These are phyloP conservation scores for Oreortyx pictus DNA, from an alignment of 2,797 vertebrate genomes.

Conservation along the genomic window DNA sequence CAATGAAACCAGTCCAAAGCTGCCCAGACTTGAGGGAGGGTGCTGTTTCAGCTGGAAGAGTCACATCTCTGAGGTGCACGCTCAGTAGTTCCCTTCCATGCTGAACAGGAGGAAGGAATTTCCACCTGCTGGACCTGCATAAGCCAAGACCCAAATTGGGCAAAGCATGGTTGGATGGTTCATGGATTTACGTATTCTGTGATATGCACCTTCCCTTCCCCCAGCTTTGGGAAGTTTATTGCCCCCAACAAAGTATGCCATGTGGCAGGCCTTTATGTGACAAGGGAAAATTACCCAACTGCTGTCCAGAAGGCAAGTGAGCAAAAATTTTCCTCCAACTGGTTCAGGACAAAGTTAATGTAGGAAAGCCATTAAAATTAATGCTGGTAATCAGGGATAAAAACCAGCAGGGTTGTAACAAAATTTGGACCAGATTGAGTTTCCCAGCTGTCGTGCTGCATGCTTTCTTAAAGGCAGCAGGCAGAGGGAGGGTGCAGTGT, in stretches of 20 bases:
- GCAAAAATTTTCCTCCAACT: conserved; percentile 53
- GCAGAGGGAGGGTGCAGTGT: not conserved
- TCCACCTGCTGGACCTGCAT: not conserved
- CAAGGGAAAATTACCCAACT: conserved; percentile 58
- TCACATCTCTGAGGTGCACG: not conserved
- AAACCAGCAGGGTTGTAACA: conserved; percentile 56
- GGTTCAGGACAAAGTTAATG: conserved; percentile 53
- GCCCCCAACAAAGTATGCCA: not conserved
- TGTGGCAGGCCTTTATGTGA: not conserved
- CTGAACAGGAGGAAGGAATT: not conserved
- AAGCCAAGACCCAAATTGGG: not conserved
- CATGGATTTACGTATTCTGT: not conserved
- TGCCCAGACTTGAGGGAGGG: not conserved
- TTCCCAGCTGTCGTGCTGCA: conserved; percentile 55
- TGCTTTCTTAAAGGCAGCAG: not conserved
- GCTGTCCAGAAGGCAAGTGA: conserved; percentile 67
- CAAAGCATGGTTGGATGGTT: not conserved
- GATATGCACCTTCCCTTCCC: not conserved
- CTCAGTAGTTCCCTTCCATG: not conserved
- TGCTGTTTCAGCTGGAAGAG: not conserved
- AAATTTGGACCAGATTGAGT: conserved; percentile 40
- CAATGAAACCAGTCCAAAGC: not conserved
- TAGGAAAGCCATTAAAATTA: conserved; percentile 70
- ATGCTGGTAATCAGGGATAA: conserved; percentile 70
- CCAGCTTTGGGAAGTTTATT: conserved; percentile 18